These are phyloP conservation scores for Eulemur rubriventer DNA, from an alignment of 2,797 vertebrate species.

Conservation along the genomic window DNA sequence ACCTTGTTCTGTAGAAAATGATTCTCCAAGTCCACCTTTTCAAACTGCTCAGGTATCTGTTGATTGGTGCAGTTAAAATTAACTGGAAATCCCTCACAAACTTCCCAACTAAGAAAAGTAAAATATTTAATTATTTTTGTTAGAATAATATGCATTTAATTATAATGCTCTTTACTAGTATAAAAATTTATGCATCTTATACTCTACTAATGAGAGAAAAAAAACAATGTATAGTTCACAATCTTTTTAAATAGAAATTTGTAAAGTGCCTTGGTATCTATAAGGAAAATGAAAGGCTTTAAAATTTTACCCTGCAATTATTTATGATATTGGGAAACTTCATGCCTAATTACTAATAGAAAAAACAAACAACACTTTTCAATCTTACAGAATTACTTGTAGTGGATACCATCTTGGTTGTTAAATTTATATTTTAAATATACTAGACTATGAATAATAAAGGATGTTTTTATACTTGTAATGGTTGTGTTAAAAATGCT, in stretches of 20 bases:
- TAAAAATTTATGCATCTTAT: slow-evolving; percentile 31
- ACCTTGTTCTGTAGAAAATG: slow-evolving; percentile 78
- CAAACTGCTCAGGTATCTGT: slow-evolving; percentile 38
- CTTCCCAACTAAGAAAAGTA: slow-evolving; percentile 77
- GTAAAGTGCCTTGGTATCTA: neutral
- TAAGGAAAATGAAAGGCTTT: neutral
- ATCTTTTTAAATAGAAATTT: slow-evolving; percentile 1
- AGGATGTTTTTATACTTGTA: neutral
- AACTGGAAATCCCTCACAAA: slow-evolving; percentile 69
- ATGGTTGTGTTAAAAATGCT: neutral
- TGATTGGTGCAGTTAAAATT: slow-evolving; percentile 44
- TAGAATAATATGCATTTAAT: slow-evolving; percentile 31
- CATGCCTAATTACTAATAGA: neutral
- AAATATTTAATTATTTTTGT: slow-evolving; percentile 46
- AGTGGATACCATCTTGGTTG: neutral
- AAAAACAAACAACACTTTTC: neutral
- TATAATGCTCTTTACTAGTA: neutral
- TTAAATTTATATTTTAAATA: neutral
- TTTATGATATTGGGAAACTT: neutral
- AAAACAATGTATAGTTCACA: neutral
- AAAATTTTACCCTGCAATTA: neutral
- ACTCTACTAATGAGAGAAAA: neutral
- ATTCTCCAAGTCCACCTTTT: slow-evolving; percentile 59
- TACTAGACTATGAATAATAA: neutral
- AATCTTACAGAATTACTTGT: neutral